Percentiles rank a stretch among this genome's conserved stretches.
These are phyloP conservation scores for Heteractis magnifica DNA, from an alignment of 92 coral and sea anemone genomes.

Conservation along the genomic window DNA sequence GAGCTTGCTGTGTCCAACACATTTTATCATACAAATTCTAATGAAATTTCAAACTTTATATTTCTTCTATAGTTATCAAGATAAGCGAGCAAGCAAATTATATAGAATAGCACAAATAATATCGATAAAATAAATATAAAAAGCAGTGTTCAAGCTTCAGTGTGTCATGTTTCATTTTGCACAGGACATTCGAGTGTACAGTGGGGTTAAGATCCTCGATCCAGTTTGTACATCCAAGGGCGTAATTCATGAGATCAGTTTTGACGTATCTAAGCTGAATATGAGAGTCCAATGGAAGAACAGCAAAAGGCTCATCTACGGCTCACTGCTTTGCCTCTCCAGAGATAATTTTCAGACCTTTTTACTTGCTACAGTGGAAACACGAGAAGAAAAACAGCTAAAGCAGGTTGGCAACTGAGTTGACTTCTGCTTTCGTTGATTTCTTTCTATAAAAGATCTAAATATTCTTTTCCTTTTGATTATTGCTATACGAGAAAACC, in stretches of 20 bases:
- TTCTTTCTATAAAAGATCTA: no score
- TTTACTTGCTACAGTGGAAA: conserved; percentile 80
- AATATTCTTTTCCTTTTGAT: no score
- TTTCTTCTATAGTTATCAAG: neutral
- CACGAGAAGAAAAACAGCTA: no score
- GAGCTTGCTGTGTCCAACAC: no score
- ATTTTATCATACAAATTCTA: no score
- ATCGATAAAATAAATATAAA: no score
- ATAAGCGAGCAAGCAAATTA: no score
- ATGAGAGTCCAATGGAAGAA: conserved; percentile 75
- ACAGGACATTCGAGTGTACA: conserved; percentile 86
- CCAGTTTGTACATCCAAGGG: conserved; percentile 71
- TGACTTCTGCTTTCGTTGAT: no score
- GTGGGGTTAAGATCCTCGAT: conserved; percentile 54
- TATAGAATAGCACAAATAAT: no score
- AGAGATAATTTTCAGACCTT: conserved; percentile 79
- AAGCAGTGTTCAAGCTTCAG: neutral
- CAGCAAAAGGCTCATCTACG: conserved; percentile 82
- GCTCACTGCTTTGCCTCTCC: conserved; percentile 83
- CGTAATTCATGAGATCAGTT: conserved; percentile 40
- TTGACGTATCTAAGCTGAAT: conserved; percentile 58
- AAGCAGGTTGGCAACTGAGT: no score
- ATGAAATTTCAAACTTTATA: neutral
- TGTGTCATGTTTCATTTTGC: neutral
- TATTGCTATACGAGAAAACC: no score